These are phyloP conservation scores for Reticulitermes lucifugus DNA, from an alignment of 2,888 invertebrate species.

Conservation along the genomic window DNA sequence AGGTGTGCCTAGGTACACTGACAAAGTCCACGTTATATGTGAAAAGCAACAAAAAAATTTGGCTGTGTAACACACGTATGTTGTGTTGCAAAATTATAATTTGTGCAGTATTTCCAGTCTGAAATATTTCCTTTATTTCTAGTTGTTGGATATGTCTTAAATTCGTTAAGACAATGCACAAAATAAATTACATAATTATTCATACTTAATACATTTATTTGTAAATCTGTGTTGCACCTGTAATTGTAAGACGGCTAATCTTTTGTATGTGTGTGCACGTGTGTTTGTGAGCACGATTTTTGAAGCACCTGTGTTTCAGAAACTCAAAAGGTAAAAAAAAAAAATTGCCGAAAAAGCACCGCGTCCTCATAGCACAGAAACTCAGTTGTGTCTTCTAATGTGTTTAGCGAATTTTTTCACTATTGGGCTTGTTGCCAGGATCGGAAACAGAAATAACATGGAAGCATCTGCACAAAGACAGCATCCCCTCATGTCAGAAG, in stretches of 20 bases:
- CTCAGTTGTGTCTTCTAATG: neutral
- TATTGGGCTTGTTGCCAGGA: neutral
- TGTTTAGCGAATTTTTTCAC: neutral
- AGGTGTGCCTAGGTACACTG: neutral
- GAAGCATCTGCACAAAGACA: constrained; percentile 15
- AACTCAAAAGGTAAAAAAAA: neutral
- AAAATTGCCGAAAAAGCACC: neutral
- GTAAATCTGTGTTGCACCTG: constrained; percentile 14
- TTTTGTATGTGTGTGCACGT: neutral
- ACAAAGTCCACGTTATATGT: constrained; percentile 2
- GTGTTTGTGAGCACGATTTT: neutral
- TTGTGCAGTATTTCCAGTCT: neutral
- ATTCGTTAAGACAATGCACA: constrained; percentile 16
- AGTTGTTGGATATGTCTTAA: neutral
- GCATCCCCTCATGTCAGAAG: neutral
- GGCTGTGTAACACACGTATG: neutral
- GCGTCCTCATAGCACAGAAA: neutral
- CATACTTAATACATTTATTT: neutral
- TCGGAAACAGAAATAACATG: constrained; percentile 16
- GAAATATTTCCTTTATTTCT: constrained; percentile 13
- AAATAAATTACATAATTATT: constrained; percentile 17
- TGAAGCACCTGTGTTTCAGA: neutral
- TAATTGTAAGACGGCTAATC: neutral
- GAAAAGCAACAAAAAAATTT: neutral
- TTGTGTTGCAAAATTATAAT: neutral